A percentile compares a stretch with the other conserved stretches of the same genome.
Conservation (phyloP, 2,113 vertebrate genomes). For the Podocnemis expansa region DNA sequence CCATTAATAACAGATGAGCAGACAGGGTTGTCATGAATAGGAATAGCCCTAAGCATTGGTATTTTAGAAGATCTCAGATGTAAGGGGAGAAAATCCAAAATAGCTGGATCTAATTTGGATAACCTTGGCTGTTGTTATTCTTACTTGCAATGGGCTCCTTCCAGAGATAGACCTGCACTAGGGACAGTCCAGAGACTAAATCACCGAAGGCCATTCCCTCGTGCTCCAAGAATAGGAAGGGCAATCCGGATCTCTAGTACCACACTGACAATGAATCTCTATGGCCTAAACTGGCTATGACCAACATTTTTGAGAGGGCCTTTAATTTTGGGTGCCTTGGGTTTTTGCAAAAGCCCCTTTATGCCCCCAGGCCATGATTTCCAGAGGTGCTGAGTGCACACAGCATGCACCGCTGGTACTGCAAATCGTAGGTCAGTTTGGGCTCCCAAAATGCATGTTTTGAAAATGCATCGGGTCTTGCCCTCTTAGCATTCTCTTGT, state of each 20-base stretch:
- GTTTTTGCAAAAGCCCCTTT: neutral
- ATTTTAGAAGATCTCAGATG: neutral
- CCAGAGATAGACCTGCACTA: neutral
- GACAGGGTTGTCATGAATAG: rapidly evolving
- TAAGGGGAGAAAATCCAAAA: neutral
- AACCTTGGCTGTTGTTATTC: neutral
- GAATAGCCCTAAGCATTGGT: rapidly evolving
- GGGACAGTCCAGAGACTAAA: neutral
- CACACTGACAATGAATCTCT: neutral
- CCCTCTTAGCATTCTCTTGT: neutral
- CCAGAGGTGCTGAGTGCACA: neutral
- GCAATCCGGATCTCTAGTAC: neutral
- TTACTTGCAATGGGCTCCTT: neutral
- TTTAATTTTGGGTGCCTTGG: neutral
- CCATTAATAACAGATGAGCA: neutral
- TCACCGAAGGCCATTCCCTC: neutral
- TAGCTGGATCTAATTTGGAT: neutral
- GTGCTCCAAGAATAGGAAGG: neutral
- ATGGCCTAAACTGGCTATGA: too few relatives aligned
- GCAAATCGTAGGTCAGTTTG: neutral
- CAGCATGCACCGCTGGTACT: neutral
- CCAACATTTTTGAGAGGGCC: neutral
- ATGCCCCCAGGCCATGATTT: neutral
- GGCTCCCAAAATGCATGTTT: neutral
- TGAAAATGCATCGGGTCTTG: neutral